These are phyloP conservation scores for Isichthys henryi DNA, from an alignment of 2,113 vertebrate species.

Conservation along the genomic window DNA sequence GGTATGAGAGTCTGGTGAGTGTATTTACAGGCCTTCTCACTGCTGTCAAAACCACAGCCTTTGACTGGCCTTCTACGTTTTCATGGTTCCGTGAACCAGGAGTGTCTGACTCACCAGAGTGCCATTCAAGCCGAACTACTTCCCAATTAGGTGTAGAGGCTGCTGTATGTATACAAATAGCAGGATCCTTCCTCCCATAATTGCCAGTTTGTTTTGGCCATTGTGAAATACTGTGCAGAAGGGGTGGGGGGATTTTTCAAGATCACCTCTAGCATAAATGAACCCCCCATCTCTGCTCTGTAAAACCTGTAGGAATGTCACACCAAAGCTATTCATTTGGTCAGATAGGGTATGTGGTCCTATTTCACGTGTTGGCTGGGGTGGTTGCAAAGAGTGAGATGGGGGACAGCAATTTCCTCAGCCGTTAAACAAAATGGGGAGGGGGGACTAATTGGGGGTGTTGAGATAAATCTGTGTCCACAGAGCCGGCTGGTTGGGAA, in stretches of 20 bases:
- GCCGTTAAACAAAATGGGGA: not conserved
- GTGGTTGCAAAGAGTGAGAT: not conserved
- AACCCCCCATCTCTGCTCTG: not conserved
- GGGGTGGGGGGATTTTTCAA: not conserved
- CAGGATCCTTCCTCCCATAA: not conserved
- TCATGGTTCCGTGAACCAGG: not conserved
- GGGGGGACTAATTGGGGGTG: conserved; percentile 8
- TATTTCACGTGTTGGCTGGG: not conserved
- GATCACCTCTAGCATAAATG: not conserved
- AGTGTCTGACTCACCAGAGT: conserved; percentile 8
- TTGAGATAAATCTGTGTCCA: not conserved
- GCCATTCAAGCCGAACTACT: conserved; percentile 15
- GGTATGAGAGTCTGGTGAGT: not conserved
- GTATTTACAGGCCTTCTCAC: not conserved
- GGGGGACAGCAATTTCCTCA: not conserved
- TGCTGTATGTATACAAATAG: not conserved
- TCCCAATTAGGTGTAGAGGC: conserved; percentile 15
- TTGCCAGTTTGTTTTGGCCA: not conserved
- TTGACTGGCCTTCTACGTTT: not conserved
- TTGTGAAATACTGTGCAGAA: not conserved
- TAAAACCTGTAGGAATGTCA: not conserved
- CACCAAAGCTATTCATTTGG: not conserved
- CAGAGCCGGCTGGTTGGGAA: not conserved
- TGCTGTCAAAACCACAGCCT: not conserved
- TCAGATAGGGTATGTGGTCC: not conserved